A percentile compares a stretch with the other conserved stretches of the same genome.
Conservation (phyloP, 2,797 vertebrate species). For the Microctenopoma steveboyesi region DNA sequence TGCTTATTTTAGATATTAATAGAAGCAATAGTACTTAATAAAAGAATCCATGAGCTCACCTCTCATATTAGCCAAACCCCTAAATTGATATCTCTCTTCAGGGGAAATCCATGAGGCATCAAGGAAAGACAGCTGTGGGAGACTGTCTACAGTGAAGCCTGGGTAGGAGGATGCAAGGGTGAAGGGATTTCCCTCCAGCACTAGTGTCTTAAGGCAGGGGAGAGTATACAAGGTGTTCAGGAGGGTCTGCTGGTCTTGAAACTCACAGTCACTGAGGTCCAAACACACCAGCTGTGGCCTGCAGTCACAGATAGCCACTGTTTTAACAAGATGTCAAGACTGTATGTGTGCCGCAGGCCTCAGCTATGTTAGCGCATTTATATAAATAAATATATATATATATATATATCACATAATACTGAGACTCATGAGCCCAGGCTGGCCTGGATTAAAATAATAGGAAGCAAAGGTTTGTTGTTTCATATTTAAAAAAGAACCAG, state of each 20-base stretch:
- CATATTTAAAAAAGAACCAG: too few relatives aligned
- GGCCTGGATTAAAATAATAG: too few relatives aligned
- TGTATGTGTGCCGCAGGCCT: too few relatives aligned
- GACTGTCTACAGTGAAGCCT: slow-evolving; percentile 85
- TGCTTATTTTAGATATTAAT: not conserved
- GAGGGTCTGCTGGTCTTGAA: slow-evolving; percentile 79
- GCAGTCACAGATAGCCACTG: slow-evolving; percentile 23
- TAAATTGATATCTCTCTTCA: slow-evolving; percentile 78
- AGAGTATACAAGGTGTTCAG: slow-evolving; percentile 76
- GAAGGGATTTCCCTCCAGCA: slow-evolving; percentile 89
- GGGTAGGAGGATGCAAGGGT: slow-evolving; percentile 85
- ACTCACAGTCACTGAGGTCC: slow-evolving; percentile 88
- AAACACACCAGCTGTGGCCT: slow-evolving; percentile 91
- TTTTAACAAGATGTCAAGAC: not conserved
- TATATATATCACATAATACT: too few relatives aligned
- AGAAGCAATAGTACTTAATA: not conserved
- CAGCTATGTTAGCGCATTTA: too few relatives aligned
- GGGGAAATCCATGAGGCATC: slow-evolving; percentile 80
- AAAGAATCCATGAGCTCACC: slow-evolving; percentile 76
- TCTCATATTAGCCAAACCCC: slow-evolving; percentile 69
- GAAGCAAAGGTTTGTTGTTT: too few relatives aligned
- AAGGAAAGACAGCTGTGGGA: slow-evolving; percentile 80
- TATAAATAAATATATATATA: too few relatives aligned
- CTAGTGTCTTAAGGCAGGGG: slow-evolving; percentile 78
- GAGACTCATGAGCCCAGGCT: too few relatives aligned